Evolutionary conservation across 2,113 vertebrate species (phyloP).

Genomic region (Bufo gargarizans): DNA sequence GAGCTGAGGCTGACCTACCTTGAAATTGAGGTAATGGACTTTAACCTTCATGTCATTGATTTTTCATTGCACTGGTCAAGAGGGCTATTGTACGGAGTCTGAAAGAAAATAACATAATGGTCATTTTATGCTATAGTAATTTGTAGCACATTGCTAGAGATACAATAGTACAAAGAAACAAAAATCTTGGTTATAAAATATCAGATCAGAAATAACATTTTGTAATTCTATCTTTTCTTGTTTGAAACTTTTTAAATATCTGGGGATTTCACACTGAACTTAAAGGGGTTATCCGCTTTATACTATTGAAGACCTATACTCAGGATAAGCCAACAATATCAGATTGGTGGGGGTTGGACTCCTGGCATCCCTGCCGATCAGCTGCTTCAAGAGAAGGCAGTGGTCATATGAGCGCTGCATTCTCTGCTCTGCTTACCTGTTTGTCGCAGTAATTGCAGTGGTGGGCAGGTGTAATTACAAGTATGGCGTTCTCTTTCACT

Average conservation of each 20-base stretch:
- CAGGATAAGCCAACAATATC: too few species aligned
- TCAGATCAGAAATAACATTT: background rate
- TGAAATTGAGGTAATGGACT: conserved; percentile 17
- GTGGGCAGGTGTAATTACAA: too few species aligned
- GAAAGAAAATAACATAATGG: background rate
- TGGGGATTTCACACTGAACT: too few species aligned
- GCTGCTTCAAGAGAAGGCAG: too few species aligned
- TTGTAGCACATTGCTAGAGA: background rate
- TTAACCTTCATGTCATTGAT: conserved; percentile 3
- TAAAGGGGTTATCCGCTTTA: too few species aligned
- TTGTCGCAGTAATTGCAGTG: too few species aligned
- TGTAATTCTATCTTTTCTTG: background rate
- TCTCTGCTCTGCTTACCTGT: too few species aligned
- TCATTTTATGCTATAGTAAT: conserved; percentile 4
- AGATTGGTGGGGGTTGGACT: too few species aligned
- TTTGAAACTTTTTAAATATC: background rate
- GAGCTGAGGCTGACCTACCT: conserved; percentile 20
- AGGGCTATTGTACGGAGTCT: background rate
- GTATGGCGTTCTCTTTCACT: too few species aligned
- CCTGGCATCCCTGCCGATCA: too few species aligned
- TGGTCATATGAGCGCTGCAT: too few species aligned
- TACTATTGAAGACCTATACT: too few species aligned
- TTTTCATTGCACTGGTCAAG: background rate
- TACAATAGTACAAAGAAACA: background rate
- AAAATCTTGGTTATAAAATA: background rate